Evolutionary conservation across 2,888 invertebrate species (phyloP).

Genomic region (Tiphia femorata): DNA sequence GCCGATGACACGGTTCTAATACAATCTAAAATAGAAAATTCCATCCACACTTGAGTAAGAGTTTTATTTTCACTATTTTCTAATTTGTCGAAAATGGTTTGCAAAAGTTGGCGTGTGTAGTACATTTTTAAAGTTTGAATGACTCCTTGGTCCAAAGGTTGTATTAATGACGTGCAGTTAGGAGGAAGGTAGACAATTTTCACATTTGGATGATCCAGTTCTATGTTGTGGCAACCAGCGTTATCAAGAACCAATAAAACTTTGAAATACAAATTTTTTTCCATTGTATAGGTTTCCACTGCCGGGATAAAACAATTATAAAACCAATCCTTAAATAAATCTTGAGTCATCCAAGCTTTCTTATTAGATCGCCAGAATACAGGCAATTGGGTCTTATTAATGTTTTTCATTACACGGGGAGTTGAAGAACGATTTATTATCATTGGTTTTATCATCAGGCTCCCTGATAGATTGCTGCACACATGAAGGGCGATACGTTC

Average conservation of each 20-base stretch:
- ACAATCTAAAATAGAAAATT: constrained; percentile 34
- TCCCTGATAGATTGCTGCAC: constrained; percentile 45
- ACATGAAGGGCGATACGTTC: constrained; percentile 43
- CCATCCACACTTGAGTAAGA: constrained; percentile 26
- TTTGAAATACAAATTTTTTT: constrained; percentile 24
- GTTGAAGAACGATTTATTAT: constrained; percentile 45
- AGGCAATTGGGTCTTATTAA: constrained; percentile 26
- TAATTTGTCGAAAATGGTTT: constrained; percentile 27
- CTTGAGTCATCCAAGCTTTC: constrained; percentile 43
- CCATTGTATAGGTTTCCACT: constrained; percentile 27
- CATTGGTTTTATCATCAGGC: constrained; percentile 39
- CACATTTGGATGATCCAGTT: constrained; percentile 21
- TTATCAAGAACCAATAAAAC: constrained; percentile 41
- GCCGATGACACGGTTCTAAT: constrained; percentile 27
- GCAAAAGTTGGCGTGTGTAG: constrained; percentile 23
- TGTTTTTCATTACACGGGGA: constrained; percentile 40
- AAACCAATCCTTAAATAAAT: constrained; percentile 43
- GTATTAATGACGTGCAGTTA: constrained; percentile 31
- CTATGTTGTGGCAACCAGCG: constrained; percentile 29
- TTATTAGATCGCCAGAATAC: constrained; percentile 41
- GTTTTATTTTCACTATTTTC: constrained; percentile 26
- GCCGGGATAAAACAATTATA: constrained; percentile 38
- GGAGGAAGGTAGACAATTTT: constrained; percentile 32
- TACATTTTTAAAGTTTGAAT: constrained; percentile 30
- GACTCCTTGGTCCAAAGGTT: constrained; percentile 36